Conservation (phyloP, 1,140 invertebrate species). For the Meloidogyne chitwoodi region DNA sequence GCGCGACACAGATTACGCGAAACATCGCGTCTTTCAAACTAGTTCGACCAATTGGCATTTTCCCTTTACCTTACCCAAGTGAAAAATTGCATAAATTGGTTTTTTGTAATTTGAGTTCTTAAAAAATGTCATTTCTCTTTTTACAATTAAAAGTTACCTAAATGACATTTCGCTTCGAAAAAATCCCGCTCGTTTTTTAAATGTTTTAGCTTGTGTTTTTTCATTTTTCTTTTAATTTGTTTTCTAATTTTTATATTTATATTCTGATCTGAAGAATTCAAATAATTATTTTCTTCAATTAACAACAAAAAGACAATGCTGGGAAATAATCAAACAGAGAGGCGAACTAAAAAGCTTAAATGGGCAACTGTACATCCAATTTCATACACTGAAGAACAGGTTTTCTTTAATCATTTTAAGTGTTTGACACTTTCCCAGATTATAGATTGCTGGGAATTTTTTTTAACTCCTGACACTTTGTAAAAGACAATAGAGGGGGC, state of each 20-base stretch:
- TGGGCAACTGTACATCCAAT: background rate
- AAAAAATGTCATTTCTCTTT: no score
- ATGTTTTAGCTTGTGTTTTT: background rate
- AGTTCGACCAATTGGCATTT: no score
- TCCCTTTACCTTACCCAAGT: no score
- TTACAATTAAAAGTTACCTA: background rate
- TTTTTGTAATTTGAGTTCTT: background rate
- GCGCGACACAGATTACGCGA: no score
- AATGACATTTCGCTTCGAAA: background rate
- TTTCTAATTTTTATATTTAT: background rate
- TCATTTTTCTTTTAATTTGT: background rate
- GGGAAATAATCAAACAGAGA: background rate
- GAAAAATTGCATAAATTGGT: background rate
- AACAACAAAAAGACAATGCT: no score
- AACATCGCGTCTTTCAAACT: no score
- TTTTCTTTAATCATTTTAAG: background rate
- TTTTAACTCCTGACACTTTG: background rate
- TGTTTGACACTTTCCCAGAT: background rate
- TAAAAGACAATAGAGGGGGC: background rate
- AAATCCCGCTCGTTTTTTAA: background rate
- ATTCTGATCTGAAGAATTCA: no score
- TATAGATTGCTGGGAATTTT: background rate
- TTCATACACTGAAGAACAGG: background rate
- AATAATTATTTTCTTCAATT: no score
- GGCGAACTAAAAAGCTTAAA: background rate